Conservation (phyloP, 1,140 invertebrate genomes). For the Drosophila subpulchrella region DNA sequence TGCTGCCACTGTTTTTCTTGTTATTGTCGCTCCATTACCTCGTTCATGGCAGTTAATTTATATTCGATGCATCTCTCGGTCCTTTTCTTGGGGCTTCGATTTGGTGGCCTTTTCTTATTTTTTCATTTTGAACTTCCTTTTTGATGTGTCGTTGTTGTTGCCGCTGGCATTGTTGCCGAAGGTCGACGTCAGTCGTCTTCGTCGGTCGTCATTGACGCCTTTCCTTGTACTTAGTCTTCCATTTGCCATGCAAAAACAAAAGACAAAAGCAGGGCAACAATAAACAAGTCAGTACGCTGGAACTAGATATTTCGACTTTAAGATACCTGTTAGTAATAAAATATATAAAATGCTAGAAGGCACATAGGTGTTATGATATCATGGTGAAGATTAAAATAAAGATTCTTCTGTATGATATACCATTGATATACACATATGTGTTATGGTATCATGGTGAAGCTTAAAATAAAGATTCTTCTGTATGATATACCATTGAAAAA, state of each 20-base stretch:
- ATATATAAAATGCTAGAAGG: too few species aligned
- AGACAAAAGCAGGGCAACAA: conserved; percentile 26
- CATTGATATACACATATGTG: too few species aligned
- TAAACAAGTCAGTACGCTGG: conserved; percentile 30
- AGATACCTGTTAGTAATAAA: conserved; percentile 10
- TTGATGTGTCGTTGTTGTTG: conserved; percentile 40
- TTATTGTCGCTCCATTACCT: conserved; percentile 73
- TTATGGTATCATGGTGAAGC: too few species aligned
- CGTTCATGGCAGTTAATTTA: conserved; percentile 75
- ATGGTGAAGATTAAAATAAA: too few species aligned
- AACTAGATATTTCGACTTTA: not conserved
- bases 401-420: too few species aligned
- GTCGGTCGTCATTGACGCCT: conserved; percentile 73
- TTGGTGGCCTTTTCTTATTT: conserved; percentile 18
- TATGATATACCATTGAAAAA: too few species aligned
- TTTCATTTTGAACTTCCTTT: conserved; percentile 60
- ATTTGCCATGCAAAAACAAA: conserved; percentile 63
- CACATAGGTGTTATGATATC: too few species aligned
- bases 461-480: too few species aligned
- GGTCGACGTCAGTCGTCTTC: conserved; percentile 38
- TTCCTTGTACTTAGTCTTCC: conserved; percentile 61
- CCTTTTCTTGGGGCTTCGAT: conserved; percentile 17
- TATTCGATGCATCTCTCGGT: conserved; percentile 70
- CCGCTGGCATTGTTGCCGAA: conserved; percentile 44
- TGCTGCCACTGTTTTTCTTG: conserved; percentile 17